Conservation (phyloP, 2,888 invertebrate genomes). For the Macropis europaea region DNA sequence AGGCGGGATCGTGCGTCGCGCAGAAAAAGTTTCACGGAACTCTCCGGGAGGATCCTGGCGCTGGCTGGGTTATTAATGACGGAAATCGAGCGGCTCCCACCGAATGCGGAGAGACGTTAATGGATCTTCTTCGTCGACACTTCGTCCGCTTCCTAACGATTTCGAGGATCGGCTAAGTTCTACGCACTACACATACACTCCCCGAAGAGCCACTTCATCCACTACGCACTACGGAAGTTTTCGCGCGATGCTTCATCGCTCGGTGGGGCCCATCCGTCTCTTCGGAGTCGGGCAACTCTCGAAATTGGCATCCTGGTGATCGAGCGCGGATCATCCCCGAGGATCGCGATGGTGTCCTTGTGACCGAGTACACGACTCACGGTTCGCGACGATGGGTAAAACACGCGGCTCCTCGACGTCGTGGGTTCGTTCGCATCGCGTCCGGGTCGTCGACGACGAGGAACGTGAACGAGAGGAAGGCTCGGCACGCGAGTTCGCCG, state of each 20-base stretch:
- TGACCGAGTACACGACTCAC: not conserved
- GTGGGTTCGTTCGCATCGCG: conserved; percentile 18
- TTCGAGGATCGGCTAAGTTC: conserved; percentile 40
- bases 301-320: conserved; percentile 1
- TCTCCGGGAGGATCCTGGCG: conserved; percentile 7
- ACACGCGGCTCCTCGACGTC: conserved; percentile 12
- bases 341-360: not conserved
- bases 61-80: conserved; percentile 26
- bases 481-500: conserved; percentile 80
- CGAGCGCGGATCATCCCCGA: not conserved
- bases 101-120: conserved; percentile 5
- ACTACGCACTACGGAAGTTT: conserved; percentile 39
- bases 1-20: not conserved
- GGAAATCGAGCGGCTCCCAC: conserved; percentile 18
- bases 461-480: conserved; percentile 56
- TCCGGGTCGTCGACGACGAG: conserved; percentile 23
- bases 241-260: conserved; percentile 20
- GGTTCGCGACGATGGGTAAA: not conserved
- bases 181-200: conserved; percentile 58
- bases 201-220: conserved; percentile 37
- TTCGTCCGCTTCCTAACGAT: conserved; percentile 33
- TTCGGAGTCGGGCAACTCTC: not conserved
- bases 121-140: conserved; percentile 1
- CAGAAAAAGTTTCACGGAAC: conserved; percentile 23
- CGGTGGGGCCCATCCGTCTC: not conserved